Evolutionary conservation across 2,797 vertebrate genomes (phyloP).

Genomic region (Chaenodraco wilsoni): DNA sequence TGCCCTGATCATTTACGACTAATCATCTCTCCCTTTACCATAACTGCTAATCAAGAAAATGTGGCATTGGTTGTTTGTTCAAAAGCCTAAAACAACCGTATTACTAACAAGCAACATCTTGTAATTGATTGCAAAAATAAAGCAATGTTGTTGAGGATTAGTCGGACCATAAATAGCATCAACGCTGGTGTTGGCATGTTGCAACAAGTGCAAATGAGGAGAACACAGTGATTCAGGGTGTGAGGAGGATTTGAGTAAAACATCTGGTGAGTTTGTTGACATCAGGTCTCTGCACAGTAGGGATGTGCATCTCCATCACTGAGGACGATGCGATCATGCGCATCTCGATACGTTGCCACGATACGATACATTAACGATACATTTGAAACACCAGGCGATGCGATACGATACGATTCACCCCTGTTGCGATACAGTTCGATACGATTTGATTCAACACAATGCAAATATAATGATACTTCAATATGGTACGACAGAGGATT

Average conservation of each 20-base stretch:
- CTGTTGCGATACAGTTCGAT: too few relatives aligned
- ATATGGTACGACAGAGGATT: too few relatives aligned
- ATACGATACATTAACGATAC: too few relatives aligned
- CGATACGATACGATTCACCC: too few relatives aligned
- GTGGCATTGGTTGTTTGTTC: not conserved
- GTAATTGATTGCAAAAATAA: too few relatives aligned
- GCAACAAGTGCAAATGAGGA: conserved; percentile 18
- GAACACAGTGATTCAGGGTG: conserved; percentile 23
- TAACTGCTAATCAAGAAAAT: not conserved
- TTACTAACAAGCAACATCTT: conserved; percentile 20
- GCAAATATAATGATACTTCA: too few relatives aligned
- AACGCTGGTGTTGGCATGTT: not conserved
- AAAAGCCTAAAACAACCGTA: not conserved
- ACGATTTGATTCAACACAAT: too few relatives aligned
- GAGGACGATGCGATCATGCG: too few relatives aligned
- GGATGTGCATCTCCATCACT: too few relatives aligned
- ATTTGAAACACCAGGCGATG: too few relatives aligned
- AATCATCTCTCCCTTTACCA: not conserved
- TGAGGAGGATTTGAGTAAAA: not conserved
- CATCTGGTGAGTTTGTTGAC: not conserved
- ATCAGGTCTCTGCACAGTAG: not conserved
- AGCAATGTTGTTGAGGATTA: conserved; percentile 1
- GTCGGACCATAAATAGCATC: conserved; percentile 11
- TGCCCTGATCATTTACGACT: not conserved
- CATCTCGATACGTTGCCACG: too few relatives aligned